Evolutionary conservation across 2,113 vertebrate genomes (phyloP).

Genomic region (Platysteira castanea): DNA sequence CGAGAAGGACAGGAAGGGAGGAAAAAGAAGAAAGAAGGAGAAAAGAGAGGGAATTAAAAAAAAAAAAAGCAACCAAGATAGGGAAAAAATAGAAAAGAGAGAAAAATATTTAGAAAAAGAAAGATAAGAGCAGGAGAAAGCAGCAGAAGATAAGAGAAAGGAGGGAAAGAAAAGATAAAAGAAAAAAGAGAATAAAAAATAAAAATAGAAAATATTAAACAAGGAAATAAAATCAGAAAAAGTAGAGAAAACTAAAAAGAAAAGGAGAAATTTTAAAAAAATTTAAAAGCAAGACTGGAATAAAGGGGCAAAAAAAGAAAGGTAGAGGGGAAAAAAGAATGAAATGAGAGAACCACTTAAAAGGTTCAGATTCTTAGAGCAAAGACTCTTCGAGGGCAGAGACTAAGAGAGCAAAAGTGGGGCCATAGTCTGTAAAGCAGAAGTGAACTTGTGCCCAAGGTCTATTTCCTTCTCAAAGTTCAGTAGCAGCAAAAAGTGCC

Average conservation of each 20-base stretch:
- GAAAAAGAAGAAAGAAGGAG: not conserved
- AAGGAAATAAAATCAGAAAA: not conserved
- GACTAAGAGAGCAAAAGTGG: not conserved
- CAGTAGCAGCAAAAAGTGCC: not conserved
- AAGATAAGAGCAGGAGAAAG: not conserved
- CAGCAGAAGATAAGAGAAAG: not conserved
- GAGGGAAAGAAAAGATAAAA: not conserved
- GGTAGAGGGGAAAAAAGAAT: rapidly evolving
- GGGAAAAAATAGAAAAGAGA: too few relatives aligned
- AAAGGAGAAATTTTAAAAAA: not conserved
- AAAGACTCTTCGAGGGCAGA: not conserved
- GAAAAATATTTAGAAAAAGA: too few relatives aligned
- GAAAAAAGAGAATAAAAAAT: too few relatives aligned
- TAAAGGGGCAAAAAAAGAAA: rapidly evolving
- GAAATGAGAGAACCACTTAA: not conserved
- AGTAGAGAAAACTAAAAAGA: not conserved
- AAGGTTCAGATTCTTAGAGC: not conserved
- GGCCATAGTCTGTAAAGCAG: not conserved
- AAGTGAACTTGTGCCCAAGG: conserved; percentile 13
- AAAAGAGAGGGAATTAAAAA: not conserved
- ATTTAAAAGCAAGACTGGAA: not conserved
- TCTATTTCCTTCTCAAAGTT: conserved; percentile 13
- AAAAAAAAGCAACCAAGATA: not conserved
- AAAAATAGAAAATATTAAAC: too few relatives aligned
- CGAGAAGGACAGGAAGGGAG: not conserved